phyloP scores from a whole-genome alignment of 2,888 invertebrate genomes.

The Bellardia pandia region DNA sequence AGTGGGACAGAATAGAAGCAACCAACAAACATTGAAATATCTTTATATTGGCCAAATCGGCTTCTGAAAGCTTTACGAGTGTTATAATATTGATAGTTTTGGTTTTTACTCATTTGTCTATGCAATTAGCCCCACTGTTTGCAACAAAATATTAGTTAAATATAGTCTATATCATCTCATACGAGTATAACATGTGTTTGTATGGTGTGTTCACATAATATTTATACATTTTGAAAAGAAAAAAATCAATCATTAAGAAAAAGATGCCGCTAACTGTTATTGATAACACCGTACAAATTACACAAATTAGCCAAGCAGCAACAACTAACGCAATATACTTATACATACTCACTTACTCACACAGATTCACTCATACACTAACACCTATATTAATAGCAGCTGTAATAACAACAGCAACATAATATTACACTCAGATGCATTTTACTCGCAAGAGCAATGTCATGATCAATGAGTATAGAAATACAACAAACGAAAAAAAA shows the following conservation, averaged over 20 bases:
- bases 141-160: background rate
- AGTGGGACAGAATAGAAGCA: background rate
- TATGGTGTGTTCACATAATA: slow-evolving; percentile 7
- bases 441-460: slow-evolving; percentile 64
- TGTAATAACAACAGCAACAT: background rate
- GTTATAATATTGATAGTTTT: background rate
- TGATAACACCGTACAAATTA: slow-evolving; percentile 74
- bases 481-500: background rate
- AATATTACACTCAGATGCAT: slow-evolving; percentile 24
- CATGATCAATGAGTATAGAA: slow-evolving; percentile 65
- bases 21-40: too few relatives aligned
- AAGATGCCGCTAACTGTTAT: slow-evolving; percentile 74
- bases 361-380: too few relatives aligned
- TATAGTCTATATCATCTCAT: background rate
- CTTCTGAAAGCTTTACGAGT: background rate
- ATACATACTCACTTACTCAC: background rate
- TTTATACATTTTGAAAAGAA: background rate
- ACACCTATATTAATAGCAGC: too few relatives aligned
- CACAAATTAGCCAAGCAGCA: slow-evolving; percentile 69
- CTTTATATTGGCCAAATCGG: too few relatives aligned
- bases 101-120: background rate
- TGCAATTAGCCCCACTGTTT: background rate
- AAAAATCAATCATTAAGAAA: slow-evolving; percentile 68
- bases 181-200: background rate
- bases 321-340: slow-evolving; percentile 42